Evolutionary conservation across 2,888 invertebrate species (phyloP).

Genomic region (Agrochola lota): DNA sequence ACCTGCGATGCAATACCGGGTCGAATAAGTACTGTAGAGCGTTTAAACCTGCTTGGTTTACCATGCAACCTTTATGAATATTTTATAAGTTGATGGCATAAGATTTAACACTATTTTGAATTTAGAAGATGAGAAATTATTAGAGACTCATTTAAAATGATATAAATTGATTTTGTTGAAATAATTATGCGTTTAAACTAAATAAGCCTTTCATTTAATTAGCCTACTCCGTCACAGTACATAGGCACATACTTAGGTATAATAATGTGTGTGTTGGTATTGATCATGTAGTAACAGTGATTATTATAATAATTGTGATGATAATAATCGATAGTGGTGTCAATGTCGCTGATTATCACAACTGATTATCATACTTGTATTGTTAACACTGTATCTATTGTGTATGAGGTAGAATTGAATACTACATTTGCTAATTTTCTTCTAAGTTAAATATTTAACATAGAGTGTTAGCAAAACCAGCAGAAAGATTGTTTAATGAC

Average conservation of each 20-base stretch:
- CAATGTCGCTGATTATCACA: constrained; percentile 35
- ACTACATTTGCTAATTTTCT: not conserved
- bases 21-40: not conserved
- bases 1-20: constrained; percentile 22
- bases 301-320: constrained; percentile 5
- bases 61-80: not conserved
- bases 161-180: not conserved
- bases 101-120: not conserved
- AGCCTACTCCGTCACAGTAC: not conserved
- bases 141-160: not conserved
- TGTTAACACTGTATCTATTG: not conserved
- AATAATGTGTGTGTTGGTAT: not conserved
- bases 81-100: not conserved
- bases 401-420: not conserved
- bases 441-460: not conserved
- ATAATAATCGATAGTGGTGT: constrained; percentile 23
- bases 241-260: not conserved
- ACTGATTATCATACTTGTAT: constrained; percentile 35
- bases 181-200: not conserved
- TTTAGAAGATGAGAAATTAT: not conserved
- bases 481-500: too few species aligned
- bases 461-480: too few species aligned
- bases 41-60: not conserved
- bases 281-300: not conserved
- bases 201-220: not conserved